A percentile compares a stretch with the other conserved stretches of the same genome.
These are phyloP conservation scores for Daubentonia madagascariensis DNA, from an alignment of 2,113 vertebrate species.

Conservation along the genomic window DNA sequence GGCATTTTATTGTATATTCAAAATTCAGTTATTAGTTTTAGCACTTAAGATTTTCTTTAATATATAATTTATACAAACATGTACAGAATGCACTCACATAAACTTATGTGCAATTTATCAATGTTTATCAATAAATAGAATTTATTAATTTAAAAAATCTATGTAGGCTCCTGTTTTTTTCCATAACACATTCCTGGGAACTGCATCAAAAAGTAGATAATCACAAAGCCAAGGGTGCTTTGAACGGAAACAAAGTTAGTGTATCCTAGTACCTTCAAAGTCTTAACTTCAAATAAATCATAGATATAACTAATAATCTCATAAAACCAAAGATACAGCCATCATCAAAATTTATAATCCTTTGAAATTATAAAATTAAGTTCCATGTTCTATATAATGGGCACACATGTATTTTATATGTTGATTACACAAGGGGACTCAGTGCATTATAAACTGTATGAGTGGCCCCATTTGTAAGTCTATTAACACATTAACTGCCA, in stretches of 20 bases:
- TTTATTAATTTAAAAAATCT: slow-evolving; percentile 43
- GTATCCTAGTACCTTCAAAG: not conserved
- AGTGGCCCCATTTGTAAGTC: not conserved
- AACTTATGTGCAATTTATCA: slow-evolving; percentile 29
- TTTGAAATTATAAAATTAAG: not conserved
- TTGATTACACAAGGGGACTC: not conserved
- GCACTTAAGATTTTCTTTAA: not conserved
- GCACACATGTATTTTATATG: not conserved
- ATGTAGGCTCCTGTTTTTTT: not conserved
- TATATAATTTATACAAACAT: slow-evolving; percentile 35
- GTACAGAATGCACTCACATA: slow-evolving; percentile 53
- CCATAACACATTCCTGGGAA: slow-evolving; percentile 23
- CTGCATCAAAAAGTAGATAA: not conserved
- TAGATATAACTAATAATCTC: not conserved
- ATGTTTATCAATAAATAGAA: slow-evolving; percentile 66
- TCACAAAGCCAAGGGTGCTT: not conserved
- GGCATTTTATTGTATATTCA: slow-evolving; percentile 49
- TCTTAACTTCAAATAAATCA: not conserved
- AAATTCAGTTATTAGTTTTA: slow-evolving; percentile 20
- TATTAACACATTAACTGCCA: too few relatives aligned
- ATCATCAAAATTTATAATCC: not conserved
- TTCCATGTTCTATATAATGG: not conserved
- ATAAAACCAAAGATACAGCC: not conserved
- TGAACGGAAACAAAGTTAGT: not conserved
- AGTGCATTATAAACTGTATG: not conserved